phyloP scores from a whole-genome alignment of 2,797 vertebrate species.

The Choloepus didactylus region DNA sequence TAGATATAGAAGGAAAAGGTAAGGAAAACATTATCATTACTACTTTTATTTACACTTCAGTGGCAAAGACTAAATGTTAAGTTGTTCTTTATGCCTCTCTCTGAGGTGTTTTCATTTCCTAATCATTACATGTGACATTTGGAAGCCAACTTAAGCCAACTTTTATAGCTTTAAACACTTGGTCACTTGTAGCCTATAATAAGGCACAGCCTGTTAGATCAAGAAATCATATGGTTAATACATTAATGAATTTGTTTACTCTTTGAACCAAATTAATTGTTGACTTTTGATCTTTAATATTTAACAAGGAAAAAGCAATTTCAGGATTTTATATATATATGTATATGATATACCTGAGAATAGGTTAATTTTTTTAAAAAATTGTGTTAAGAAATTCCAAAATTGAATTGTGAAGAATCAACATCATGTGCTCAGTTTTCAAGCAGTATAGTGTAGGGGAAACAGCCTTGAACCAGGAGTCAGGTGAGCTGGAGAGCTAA shows the following conservation, averaged over 20 bases:
- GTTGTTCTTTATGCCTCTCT: not conserved
- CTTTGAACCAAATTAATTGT: slow-evolving; percentile 29
- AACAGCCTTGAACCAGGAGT: not conserved
- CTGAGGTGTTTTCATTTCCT: not conserved
- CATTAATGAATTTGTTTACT: slow-evolving; percentile 35
- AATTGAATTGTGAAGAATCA: not conserved
- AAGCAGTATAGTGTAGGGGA: not conserved
- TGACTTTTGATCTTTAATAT: slow-evolving; percentile 31
- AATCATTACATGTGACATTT: not conserved
- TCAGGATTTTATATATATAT: not conserved
- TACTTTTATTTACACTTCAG: not conserved
- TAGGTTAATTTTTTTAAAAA: slow-evolving; percentile 10
- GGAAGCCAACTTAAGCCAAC: slow-evolving; percentile 17
- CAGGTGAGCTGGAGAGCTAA: not conserved
- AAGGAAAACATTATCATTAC: not conserved
- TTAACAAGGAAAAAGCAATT: not conserved
- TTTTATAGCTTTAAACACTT: not conserved
- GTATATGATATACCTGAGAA: not conserved
- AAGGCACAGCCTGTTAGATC: not conserved
- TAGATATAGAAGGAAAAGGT: not conserved
- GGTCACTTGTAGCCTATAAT: not conserved
- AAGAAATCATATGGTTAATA: slow-evolving; percentile 24
- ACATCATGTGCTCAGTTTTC: not conserved
- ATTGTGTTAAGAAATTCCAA: not conserved
- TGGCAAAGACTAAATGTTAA: not conserved